Evolutionary conservation across 2,797 vertebrate genomes (phyloP), one percentile per base, ranked within the genome.

Genomic region (Scomberomorus guttatus): DNA sequence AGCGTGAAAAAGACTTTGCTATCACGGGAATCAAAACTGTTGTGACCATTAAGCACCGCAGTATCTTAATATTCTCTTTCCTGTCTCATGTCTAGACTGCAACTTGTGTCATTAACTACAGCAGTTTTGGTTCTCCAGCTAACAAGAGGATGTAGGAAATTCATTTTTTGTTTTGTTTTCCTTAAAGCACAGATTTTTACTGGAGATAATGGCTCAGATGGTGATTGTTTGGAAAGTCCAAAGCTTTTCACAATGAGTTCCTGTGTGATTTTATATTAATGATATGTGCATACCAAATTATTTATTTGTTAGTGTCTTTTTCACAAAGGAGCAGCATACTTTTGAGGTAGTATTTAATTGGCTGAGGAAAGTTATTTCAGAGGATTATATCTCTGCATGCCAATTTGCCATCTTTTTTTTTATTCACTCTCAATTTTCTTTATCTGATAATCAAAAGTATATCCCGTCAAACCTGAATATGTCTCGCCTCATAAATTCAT

Each of bases 1-100:
- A 92, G 85, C 84, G 73, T 76, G 77, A 82, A 89, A 83, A 87
- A 71, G 24, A 75, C 79, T 87, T 62, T 59, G 75, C 79, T 81
- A 80, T 86, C 75, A 56, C 18, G 67, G 72, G 78, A 80, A 79
- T 89, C 82, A 84, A 82, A 89, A 72, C 48, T 68, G 69, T 62
- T 17, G n/a, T 83, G 80, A 82, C 80, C 79, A 85, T 80, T 81
- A 80, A 79, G 71, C 18, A 37, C 60, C 58, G 48, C 34, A 3
- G 70, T 58, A 79, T 29, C 54, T 72, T 32, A 69, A 67, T 72
- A 34, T 70, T 75, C 57, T 72, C 46, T 70, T 87, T 87, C 86
- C 87, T 69, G 78, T 57, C 68, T 79, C 10, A 12, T 55, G 87
- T 93, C 84, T 83, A 84, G 85, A 89, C 83, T 69, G 75, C 50